Evolutionary conservation across 2,888 invertebrate species (phyloP).

Genomic region (Geotrupes spiniger): DNA sequence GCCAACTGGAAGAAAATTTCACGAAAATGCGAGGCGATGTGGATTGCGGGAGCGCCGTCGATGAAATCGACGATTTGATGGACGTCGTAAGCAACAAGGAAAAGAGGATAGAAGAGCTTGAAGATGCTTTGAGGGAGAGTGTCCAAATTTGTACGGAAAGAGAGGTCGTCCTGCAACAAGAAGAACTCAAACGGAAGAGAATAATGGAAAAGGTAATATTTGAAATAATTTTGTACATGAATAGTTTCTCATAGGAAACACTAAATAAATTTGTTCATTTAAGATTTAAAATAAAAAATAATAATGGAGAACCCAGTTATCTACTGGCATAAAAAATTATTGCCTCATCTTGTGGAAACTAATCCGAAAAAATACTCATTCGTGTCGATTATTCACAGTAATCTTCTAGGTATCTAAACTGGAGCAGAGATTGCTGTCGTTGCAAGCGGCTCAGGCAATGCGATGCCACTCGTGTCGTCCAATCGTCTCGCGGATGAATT

Average conservation of each 20-base stretch:
- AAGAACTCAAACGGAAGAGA: slow-evolving; percentile 62
- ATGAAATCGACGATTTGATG: slow-evolving; percentile 55
- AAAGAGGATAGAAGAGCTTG: slow-evolving; percentile 73
- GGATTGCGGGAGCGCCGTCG: slow-evolving; percentile 10
- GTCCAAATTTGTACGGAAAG: slow-evolving; percentile 69
- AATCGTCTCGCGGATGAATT: slow-evolving; percentile 61
- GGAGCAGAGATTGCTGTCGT: slow-evolving; percentile 65
- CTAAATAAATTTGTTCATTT: too few species aligned
- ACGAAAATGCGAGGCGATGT: slow-evolving; percentile 54
- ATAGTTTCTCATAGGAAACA: too few species aligned
- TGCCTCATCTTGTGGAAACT: too few species aligned
- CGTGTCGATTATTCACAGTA: not conserved
- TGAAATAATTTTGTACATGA: not conserved
- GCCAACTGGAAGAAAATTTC: slow-evolving; percentile 50
- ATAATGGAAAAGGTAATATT: slow-evolving; percentile 64
- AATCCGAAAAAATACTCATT: too few species aligned
- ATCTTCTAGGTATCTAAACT: slow-evolving; percentile 63
- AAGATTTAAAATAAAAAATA: too few species aligned
- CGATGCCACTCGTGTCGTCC: slow-evolving; percentile 67
- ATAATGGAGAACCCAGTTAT: too few species aligned
- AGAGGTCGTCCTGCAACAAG: slow-evolving; percentile 63
- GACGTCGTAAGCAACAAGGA: slow-evolving; percentile 60
- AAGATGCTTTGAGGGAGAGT: slow-evolving; percentile 81
- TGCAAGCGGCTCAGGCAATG: slow-evolving; percentile 68
- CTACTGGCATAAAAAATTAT: too few species aligned